phyloP scores from a whole-genome alignment of 2,888 invertebrate genomes.

The Polymixis flavicincta region DNA sequence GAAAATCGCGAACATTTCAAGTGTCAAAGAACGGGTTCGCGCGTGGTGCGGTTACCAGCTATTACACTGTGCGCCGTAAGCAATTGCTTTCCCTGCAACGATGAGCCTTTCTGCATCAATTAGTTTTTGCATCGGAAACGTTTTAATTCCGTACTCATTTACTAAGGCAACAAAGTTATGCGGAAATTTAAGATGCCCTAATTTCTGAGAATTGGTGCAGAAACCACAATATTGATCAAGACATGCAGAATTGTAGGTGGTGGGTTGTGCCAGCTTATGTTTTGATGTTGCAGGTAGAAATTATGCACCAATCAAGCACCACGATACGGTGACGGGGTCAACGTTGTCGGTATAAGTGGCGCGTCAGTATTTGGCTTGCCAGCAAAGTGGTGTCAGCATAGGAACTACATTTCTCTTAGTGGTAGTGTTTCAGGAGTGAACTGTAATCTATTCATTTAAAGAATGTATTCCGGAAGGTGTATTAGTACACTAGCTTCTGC shows the following conservation, averaged over 20 bases:
- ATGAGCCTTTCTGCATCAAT: slow-evolving; percentile 76
- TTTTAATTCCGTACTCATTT: slow-evolving; percentile 60
- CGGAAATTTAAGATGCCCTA: slow-evolving; percentile 49
- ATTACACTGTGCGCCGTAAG: slow-evolving; percentile 78
- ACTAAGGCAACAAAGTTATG: slow-evolving; percentile 22
- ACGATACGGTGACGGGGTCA: not conserved
- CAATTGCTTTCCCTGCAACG: slow-evolving; percentile 77
- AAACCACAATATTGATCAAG: slow-evolving; percentile 49
- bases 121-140: slow-evolving; percentile 72
- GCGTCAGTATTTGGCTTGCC: not conserved
- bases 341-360: not conserved
- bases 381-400: not conserved
- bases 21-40: slow-evolving; percentile 84
- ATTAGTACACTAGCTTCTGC: too few species aligned
- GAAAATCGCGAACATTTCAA: slow-evolving; percentile 80
- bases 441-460: too few species aligned
- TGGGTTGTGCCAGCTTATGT: not conserved
- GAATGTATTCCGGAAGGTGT: too few species aligned
- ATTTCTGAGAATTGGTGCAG: slow-evolving; percentile 39
- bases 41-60: slow-evolving; percentile 79
- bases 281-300: slow-evolving; percentile 29
- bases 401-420: too few species aligned
- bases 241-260: slow-evolving; percentile 34
- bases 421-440: too few species aligned
- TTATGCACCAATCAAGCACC: slow-evolving; percentile 22